Conservation (phyloP, 92 coral and sea anemone species). For the Palythoa caribaeorum region DNA sequence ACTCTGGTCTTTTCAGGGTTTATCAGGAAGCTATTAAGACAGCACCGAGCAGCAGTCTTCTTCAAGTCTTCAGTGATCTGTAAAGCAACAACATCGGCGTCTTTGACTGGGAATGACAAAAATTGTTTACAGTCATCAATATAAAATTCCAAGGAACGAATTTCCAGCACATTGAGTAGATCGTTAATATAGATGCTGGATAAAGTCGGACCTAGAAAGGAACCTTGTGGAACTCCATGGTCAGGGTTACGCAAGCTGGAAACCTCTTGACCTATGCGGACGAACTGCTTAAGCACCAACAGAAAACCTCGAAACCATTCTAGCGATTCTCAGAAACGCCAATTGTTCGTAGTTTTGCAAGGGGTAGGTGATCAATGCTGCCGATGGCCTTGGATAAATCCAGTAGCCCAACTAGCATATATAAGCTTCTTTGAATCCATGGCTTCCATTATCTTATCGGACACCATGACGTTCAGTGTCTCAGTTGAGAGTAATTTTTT, state of each 20-base stretch:
- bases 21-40: background rate
- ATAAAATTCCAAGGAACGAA: background rate
- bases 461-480: background rate
- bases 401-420: no score
- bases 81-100: no score
- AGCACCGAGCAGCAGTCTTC: background rate
- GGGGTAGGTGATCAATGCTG: background rate
- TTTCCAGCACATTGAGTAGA: background rate
- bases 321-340: constrained; percentile 6
- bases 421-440: no score
- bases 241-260: background rate
- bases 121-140: no score
- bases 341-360: background rate
- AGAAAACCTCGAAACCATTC: background rate
- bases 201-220: background rate
- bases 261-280: constrained; percentile 1
- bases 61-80: no score
- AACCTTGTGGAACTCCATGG: constrained; percentile 13
- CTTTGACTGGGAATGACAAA: no score
- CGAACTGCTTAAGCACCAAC: background rate
- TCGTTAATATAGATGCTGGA: background rate
- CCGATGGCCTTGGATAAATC: background rate
- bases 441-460: no score
- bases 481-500: background rate
- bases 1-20: no score